Conservation (phyloP, 2,888 invertebrate species). For the Amphipyra tragopoginis region DNA sequence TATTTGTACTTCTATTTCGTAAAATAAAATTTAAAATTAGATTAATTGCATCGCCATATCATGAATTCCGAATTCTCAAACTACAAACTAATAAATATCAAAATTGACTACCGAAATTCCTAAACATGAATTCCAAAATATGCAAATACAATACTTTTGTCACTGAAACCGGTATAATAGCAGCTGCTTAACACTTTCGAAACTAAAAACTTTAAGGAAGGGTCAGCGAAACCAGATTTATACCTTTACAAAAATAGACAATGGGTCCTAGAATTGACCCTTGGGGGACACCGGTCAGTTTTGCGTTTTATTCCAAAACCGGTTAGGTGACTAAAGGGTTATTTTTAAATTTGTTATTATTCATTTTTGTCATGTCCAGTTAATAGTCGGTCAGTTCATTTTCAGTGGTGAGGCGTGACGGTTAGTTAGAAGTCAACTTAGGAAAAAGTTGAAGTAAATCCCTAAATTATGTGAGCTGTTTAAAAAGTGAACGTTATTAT, state of each 20-base stretch:
- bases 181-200: slow-evolving; percentile 77
- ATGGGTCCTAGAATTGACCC: slow-evolving; percentile 81
- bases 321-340: slow-evolving; percentile 80
- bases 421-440: slow-evolving; percentile 46
- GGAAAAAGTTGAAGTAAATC: slow-evolving; percentile 48
- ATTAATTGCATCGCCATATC: slow-evolving; percentile 1
- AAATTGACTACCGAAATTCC: slow-evolving; percentile 45
- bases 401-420: slow-evolving; percentile 70
- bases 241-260: slow-evolving; percentile 82
- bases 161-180: slow-evolving; percentile 69
- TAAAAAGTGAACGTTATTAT: slow-evolving; percentile 10
- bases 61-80: slow-evolving; percentile 21
- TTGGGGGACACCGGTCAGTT: slow-evolving; percentile 86
- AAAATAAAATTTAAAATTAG: not conserved
- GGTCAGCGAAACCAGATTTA: slow-evolving; percentile 88
- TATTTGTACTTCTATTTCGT: no score
- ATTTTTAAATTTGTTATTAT: slow-evolving; percentile 74
- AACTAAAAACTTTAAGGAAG: slow-evolving; percentile 84
- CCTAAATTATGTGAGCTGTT: slow-evolving; percentile 8
- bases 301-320: slow-evolving; percentile 76
- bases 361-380: slow-evolving; percentile 65
- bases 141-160: slow-evolving; percentile 63
- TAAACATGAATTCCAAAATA: slow-evolving; percentile 57
- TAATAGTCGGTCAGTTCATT: slow-evolving; percentile 77
- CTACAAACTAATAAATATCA: slow-evolving; percentile 27